A percentile compares a stretch with the other conserved stretches of the same genome.
Conservation (phyloP, 2,113 vertebrate species). For the Phaethornis superciliosus region DNA sequence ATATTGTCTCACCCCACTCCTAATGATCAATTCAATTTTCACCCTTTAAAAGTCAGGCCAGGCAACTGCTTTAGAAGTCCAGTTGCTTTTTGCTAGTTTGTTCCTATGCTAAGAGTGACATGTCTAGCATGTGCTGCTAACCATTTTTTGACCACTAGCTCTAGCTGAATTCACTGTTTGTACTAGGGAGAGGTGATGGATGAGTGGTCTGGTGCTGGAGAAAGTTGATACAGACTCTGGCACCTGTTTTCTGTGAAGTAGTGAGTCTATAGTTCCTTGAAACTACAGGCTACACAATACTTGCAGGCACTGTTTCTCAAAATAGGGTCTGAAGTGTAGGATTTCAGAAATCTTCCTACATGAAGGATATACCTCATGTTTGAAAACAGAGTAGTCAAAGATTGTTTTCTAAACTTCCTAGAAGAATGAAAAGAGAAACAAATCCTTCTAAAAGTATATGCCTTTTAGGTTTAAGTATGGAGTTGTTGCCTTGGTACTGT, state of each 20-base stretch:
- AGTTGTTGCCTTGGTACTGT: background rate
- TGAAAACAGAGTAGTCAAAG: background rate
- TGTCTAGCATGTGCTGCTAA: background rate
- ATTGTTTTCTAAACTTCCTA: background rate
- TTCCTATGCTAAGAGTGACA: background rate
- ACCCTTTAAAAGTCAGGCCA: background rate
- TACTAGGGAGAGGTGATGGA: background rate
- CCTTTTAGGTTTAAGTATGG: background rate
- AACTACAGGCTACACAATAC: background rate
- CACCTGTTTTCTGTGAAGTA: background rate
- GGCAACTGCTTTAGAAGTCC: background rate
- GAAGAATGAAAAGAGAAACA: background rate
- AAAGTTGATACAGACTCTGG: background rate
- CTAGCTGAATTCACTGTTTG: background rate
- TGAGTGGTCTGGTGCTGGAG: background rate
- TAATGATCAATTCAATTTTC: background rate
- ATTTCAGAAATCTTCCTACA: background rate
- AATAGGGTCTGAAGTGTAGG: background rate
- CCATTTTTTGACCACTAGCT: rapidly evolving
- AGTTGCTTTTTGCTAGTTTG: background rate
- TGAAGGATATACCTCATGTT: background rate
- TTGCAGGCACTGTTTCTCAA: background rate
- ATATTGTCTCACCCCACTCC: background rate
- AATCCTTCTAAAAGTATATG: background rate
- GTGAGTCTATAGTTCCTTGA: background rate